Evolutionary conservation across 1,140 invertebrate species (phyloP).

Genomic region (Euschistus heros): DNA sequence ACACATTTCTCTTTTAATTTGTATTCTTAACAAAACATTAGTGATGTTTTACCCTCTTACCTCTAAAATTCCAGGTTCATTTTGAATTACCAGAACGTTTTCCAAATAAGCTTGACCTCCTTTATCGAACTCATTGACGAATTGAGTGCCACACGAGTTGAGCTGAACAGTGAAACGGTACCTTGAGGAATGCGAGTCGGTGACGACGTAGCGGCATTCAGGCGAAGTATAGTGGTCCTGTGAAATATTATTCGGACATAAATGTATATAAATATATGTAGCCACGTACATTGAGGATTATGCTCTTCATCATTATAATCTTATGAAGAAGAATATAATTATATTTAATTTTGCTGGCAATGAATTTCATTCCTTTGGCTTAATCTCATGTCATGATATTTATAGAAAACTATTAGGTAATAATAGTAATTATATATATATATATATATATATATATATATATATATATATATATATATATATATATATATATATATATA

Average conservation of each 20-base stretch:
- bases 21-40: not conserved
- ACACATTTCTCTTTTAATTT: not conserved
- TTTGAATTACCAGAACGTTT: conserved; percentile 66
- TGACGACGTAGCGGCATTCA: conserved; percentile 59
- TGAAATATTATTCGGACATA: not conserved
- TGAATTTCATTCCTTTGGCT: too few species aligned
- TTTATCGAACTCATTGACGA: conserved; percentile 63
- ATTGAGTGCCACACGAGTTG: conserved; percentile 70
- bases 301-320: too few species aligned
- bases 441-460: too few species aligned
- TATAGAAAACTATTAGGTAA: too few species aligned
- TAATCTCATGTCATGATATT: too few species aligned
- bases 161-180: conserved; percentile 64
- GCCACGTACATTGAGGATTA: too few species aligned
- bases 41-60: conserved; percentile 25
- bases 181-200: conserved; percentile 54
- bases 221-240: conserved; percentile 57
- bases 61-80: conserved; percentile 69
- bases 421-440: too few species aligned
- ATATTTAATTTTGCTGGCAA: too few species aligned
- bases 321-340: too few species aligned
- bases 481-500: not conserved
- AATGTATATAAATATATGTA: not conserved
- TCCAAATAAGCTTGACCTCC: conserved; percentile 66
- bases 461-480: not conserved